phyloP scores from a whole-genome alignment of 30 jellyfish, hydroid and myxozoan species.

The Hydractinia echinata region DNA sequence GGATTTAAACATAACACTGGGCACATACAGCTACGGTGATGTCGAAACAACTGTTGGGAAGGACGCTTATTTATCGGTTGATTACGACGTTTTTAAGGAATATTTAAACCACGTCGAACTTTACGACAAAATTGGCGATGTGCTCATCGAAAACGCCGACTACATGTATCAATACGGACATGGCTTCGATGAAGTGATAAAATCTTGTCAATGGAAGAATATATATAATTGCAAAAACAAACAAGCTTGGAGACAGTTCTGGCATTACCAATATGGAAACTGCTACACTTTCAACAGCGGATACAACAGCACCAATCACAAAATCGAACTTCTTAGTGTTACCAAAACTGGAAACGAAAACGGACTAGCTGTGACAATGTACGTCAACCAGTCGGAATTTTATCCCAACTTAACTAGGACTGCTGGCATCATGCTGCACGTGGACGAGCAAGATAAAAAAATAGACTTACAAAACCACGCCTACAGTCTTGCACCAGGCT shows the following conservation, averaged over 20 bases:
- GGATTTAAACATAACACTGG: not conserved
- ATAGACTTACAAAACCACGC: not conserved
- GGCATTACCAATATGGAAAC: slow-evolving; percentile 26
- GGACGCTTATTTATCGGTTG: not conserved
- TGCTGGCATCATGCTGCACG: slow-evolving; percentile 14
- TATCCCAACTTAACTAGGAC: not conserved
- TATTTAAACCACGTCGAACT: not conserved
- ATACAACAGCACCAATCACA: not conserved
- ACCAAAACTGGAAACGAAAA: not conserved
- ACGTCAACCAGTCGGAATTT: not conserved
- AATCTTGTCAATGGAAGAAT: not conserved
- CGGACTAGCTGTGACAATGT: slow-evolving; percentile 6
- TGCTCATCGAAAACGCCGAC: not conserved
- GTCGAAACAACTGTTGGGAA: not conserved
- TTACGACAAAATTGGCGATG: not conserved
- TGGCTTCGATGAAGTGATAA: not conserved
- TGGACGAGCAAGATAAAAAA: slow-evolving; percentile 24
- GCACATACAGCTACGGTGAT: not conserved
- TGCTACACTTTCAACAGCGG: slow-evolving; percentile 4
- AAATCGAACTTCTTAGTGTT: not conserved
- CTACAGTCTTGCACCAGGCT: slow-evolving; percentile 14
- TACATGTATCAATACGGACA: slow-evolving; percentile 5
- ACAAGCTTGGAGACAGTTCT: slow-evolving; percentile 2
- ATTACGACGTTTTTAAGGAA: not conserved
- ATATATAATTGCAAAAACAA: not conserved